These are phyloP conservation scores for Steatornis caripensis DNA, from an alignment of 2,113 vertebrate genomes.

Conservation along the genomic window DNA sequence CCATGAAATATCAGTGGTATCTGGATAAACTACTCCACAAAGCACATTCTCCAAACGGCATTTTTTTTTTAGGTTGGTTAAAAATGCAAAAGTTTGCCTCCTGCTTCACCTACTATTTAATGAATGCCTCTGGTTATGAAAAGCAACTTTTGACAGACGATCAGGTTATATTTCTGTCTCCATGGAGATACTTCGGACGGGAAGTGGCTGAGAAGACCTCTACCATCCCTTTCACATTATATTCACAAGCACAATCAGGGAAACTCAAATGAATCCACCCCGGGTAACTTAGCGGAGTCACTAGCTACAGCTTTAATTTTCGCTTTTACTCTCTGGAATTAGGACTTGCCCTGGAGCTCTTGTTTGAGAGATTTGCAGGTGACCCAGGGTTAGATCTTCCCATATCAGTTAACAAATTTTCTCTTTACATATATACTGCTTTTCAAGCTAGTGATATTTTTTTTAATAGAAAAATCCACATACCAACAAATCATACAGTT, in stretches of 20 bases:
- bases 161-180: conserved; percentile 51
- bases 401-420: conserved; percentile 83
- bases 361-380: conserved; percentile 84
- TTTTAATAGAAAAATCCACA: conserved; percentile 72
- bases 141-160: conserved; percentile 49
- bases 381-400: conserved; percentile 84
- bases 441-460: conserved; percentile 55
- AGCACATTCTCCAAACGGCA: background rate
- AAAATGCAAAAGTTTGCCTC: conserved; percentile 31
- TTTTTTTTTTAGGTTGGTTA: background rate
- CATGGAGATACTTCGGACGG: conserved; percentile 46
- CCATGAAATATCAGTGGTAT: background rate
- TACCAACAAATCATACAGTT: conserved; percentile 34
- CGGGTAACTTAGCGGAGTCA: conserved; percentile 57
- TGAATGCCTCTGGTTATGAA: conserved; percentile 42
- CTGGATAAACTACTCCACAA: background rate
- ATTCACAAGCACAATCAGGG: conserved; percentile 73
- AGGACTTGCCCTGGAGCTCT: conserved; percentile 79
- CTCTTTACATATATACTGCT: conserved; percentile 85
- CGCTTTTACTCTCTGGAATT: conserved; percentile 85
- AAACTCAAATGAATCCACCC: conserved; percentile 76
- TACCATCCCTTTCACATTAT: conserved; percentile 54
- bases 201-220: conserved; percentile 45
- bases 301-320: conserved; percentile 75
- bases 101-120: conserved; percentile 29